phyloP scores from a whole-genome alignment of 2,888 invertebrate genomes.

The Anticlea derivata region DNA sequence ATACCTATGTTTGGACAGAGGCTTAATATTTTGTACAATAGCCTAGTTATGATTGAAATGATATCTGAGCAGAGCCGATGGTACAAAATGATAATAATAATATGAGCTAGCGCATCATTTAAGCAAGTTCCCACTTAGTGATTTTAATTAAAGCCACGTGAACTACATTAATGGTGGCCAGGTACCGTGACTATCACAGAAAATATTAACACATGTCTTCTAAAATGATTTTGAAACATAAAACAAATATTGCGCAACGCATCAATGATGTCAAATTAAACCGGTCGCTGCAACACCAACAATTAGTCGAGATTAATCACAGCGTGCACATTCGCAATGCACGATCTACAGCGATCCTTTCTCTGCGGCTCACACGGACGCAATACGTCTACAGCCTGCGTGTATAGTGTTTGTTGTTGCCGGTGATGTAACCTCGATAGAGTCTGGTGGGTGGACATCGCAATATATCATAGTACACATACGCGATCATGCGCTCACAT shows the following conservation, averaged over 20 bases:
- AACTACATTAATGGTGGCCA: constrained; percentile 3
- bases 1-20: constrained; percentile 5
- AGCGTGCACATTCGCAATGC: constrained; percentile 24
- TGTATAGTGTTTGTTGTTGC: constrained; percentile 6
- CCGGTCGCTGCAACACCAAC: constrained; percentile 17
- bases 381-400: neutral
- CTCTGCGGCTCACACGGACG: constrained; percentile 15
- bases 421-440: constrained; percentile 31
- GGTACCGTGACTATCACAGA: constrained; percentile 8
- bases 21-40: constrained; percentile 8
- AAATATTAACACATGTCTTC: constrained; percentile 8
- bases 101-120: neutral
- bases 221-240: constrained; percentile 19
- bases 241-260: constrained; percentile 16
- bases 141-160: constrained; percentile 13
- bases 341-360: constrained; percentile 25
- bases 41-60: constrained; percentile 5
- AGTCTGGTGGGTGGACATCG: constrained; percentile 28
- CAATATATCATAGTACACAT: constrained; percentile 4
- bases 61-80: constrained; percentile 17
- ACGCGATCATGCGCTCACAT: constrained; percentile 13
- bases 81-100: constrained; percentile 1
- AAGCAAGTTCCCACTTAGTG: neutral
- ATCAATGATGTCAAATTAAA: constrained; percentile 24
- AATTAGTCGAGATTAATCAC: constrained; percentile 22